Base-by-base conservation (phyloP, 2,113 vertebrate species). In the Campylorhamphus procurvoides region DNA sequence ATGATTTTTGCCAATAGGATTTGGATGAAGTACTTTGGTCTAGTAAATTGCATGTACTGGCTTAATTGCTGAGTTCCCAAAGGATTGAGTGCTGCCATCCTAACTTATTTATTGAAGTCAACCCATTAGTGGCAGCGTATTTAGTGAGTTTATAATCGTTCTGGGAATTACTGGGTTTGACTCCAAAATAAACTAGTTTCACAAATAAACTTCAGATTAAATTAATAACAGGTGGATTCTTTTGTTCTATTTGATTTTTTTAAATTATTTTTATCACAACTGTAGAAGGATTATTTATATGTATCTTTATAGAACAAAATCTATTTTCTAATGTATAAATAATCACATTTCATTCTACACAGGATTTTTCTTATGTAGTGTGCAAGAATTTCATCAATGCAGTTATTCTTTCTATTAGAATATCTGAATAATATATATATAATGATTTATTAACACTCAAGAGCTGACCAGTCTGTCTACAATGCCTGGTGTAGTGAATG, bases 61-160 rank as follows among this genome's bases (percentile, higher is more conserved):
- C 46, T 89, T 93, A 89, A 90, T 93, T 80, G 28, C 9, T 59
- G 44, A 56, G 24, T 42, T 74, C 33, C 42, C 64, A 64, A 77
- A 76, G 29, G 89, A 69, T 78, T 77, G 69, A 76, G 42, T 80
- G 24, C 19, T 95, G 29, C 22, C 56, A 56, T 86, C 50, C 71
- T 87, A 59, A 84, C 50, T 91, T n/a, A 76, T 76, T 88, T 81
- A 56, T 39, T 82, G 31, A 87, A 91, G 53, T 76, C 62, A 89
- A 68, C 12, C 69, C 81, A 76, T 87, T 94, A 90, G 24, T 69
- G 42, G 8, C 37, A 79, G 19, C 8, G 14, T 87, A 84, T 90
- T 90, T 84, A 84, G 29, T 68, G 66, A 89, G 24, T 53, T 63
- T 76, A 29, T 55, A 90, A 75, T 79, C 29, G 59, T 68, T 72